Percentiles rank a stretch among this genome's conserved stretches.
Conservation (phyloP, 2,797 vertebrate genomes). For the Sarcoramphus papa region DNA sequence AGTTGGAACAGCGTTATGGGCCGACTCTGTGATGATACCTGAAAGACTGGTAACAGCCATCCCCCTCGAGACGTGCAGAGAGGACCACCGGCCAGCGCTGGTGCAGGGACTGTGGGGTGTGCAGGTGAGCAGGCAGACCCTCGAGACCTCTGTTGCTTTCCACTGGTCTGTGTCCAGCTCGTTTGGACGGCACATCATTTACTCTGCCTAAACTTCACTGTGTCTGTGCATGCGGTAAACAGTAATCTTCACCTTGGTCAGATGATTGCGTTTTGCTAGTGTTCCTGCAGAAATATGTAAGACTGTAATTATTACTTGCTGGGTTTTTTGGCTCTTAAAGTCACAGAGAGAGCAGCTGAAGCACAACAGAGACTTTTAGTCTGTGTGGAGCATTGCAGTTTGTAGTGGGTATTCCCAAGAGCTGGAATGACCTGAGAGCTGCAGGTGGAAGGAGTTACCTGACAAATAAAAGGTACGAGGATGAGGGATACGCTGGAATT, state of each 20-base stretch:
- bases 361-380: not conserved
- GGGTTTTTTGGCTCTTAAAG: not conserved
- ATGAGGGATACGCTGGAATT: not conserved
- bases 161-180: not conserved
- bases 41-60: not conserved
- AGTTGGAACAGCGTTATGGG: not conserved
- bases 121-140: not conserved
- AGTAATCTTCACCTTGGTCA: not conserved
- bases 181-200: rapidly evolving
- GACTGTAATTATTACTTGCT: not conserved
- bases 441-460: not conserved
- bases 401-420: not conserved
- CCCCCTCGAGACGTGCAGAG: not conserved
- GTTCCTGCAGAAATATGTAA: not conserved
- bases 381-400: not conserved
- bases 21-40: not conserved
- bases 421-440: not conserved
- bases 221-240: not conserved
- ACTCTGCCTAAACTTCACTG: not conserved
- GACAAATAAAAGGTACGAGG: not conserved
- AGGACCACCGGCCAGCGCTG: not conserved
- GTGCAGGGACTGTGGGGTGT: not conserved
- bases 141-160: not conserved
- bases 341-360: not conserved
- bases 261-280: not conserved